These are phyloP conservation scores for Phrynocephalus guinanensis DNA, from an alignment of 2,797 vertebrate species.

Conservation along the genomic window DNA sequence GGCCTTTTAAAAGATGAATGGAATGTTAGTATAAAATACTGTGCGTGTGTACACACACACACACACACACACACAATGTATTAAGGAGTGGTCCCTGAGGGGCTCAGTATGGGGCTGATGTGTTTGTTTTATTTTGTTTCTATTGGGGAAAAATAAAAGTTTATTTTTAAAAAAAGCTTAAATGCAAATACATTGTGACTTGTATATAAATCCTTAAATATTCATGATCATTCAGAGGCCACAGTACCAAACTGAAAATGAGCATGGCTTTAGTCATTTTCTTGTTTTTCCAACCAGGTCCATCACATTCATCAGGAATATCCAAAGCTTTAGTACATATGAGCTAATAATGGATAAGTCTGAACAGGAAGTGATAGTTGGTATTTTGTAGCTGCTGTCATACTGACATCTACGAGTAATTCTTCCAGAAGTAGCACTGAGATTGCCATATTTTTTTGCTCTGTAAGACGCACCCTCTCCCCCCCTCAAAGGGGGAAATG, in stretches of 20 bases:
- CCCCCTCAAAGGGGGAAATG: too few species aligned
- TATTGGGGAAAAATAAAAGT: too few species aligned
- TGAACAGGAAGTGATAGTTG: not conserved
- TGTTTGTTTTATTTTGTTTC: too few species aligned
- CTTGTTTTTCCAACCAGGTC: not conserved
- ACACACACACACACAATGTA: too few species aligned
- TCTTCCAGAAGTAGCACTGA: not conserved
- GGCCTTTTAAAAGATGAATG: too few species aligned
- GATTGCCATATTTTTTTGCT: too few species aligned
- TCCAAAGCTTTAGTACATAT: not conserved
- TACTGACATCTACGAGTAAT: not conserved
- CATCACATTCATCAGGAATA: not conserved
- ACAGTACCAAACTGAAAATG: not conserved
- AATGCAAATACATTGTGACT: not conserved
- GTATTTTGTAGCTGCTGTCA: not conserved
- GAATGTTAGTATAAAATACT: too few species aligned
- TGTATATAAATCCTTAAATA: not conserved
- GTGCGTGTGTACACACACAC: too few species aligned
- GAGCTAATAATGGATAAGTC: not conserved
- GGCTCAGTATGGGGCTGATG: too few species aligned
- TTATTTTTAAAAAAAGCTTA: too few species aligned
- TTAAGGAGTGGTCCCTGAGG: too few species aligned
- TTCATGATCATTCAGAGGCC: not conserved
- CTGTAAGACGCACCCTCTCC: too few species aligned
- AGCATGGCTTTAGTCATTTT: not conserved